phyloP scores from a whole-genome alignment of 2,888 invertebrate species.

The Patella depressa region DNA sequence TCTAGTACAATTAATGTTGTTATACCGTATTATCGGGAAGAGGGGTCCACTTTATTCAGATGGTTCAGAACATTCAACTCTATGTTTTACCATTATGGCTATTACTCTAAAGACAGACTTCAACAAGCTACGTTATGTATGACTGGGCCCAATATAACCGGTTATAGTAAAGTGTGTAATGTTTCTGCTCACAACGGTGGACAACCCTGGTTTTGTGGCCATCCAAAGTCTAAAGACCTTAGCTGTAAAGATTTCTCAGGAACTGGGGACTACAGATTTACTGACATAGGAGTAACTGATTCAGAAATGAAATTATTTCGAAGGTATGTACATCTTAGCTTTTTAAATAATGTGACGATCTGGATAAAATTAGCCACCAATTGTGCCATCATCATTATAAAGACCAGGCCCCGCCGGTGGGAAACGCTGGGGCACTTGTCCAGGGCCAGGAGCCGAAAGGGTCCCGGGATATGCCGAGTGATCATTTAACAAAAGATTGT shows the following conservation, averaged over 20 bases:
- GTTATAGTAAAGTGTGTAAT: constrained; percentile 6
- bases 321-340: too few relatives aligned
- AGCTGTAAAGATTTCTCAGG: not conserved
- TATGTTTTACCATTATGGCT: not conserved
- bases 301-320: too few relatives aligned
- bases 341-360: too few relatives aligned
- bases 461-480: too few relatives aligned
- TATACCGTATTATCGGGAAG: not conserved
- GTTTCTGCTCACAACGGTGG: not conserved
- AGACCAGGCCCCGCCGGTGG: too few relatives aligned
- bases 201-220: constrained; percentile 1
- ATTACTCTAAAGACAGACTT: not conserved
- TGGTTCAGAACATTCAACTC: not conserved
- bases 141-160: not conserved
- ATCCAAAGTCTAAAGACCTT: not conserved
- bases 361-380: too few relatives aligned
- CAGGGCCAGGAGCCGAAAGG: too few relatives aligned
- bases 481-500: too few relatives aligned
- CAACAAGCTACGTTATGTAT: not conserved
- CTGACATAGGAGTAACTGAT: not conserved
- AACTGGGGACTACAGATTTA: not conserved
- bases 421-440: too few relatives aligned
- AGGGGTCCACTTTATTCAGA: not conserved
- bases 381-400: too few relatives aligned
- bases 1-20: not conserved